Conservation (phyloP, 2,797 vertebrate species). For the Sebastes steindachneri region DNA sequence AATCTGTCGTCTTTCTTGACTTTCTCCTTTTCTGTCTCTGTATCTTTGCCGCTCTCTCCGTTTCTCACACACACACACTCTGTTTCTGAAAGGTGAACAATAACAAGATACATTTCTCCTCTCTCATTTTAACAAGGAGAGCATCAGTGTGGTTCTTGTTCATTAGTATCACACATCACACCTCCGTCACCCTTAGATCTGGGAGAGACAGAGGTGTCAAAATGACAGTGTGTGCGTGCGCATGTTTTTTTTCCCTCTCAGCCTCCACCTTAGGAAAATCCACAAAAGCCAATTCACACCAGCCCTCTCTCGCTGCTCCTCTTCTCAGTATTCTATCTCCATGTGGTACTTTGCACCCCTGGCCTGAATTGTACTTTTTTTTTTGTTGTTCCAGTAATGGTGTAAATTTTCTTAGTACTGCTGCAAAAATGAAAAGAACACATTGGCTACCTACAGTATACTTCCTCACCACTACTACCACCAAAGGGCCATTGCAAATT, state of each 20-base stretch:
- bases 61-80: constrained; percentile 18
- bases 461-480: neutral
- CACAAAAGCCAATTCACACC: constrained; percentile 69
- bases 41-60: constrained; percentile 22
- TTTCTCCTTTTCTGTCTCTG: constrained; percentile 21
- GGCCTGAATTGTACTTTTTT: constrained; percentile 30
- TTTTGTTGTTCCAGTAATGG: neutral
- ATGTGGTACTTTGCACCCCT: constrained; percentile 52
- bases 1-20: constrained; percentile 17
- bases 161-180: constrained; percentile 76
- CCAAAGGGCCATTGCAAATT: constrained; percentile 31
- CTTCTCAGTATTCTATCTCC: constrained; percentile 29
- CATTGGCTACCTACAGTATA: neutral
- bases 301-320: constrained; percentile 36
- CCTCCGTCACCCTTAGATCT: constrained; percentile 73
- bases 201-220: constrained; percentile 74
- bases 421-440: constrained; percentile 17
- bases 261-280: constrained; percentile 59
- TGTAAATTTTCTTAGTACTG: constrained; percentile 26
- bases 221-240: constrained; percentile 50
- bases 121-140: constrained; percentile 71
- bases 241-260: constrained; percentile 33
- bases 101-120: constrained; percentile 66
- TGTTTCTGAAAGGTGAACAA: constrained; percentile 66
- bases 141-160: constrained; percentile 68